Evolutionary conservation across 1,140 invertebrate species (phyloP), one percentile per base, ranked within the genome.

Genomic region (Drepana arcuata): DNA sequence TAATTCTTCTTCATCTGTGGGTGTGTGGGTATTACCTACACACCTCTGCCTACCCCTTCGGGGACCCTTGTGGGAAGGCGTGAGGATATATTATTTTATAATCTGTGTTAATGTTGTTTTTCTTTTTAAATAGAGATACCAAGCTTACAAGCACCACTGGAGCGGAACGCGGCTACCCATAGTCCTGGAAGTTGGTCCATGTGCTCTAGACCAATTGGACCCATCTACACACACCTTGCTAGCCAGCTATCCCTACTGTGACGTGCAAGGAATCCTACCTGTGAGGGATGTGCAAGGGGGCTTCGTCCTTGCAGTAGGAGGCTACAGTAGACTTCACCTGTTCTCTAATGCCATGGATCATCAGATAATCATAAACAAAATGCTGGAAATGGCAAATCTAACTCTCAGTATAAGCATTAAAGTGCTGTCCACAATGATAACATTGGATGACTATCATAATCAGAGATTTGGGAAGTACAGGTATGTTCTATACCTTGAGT

Each of bases 141-240:
- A 93, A 86, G 94, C 93, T 6, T 95, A 92, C 68, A 99, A 99
- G 84, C 90, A 95, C 63, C 96, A 97, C 63, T 99, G 97, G 96
- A 96, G 95, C 33, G 95, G 96, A 30, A 93, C 91, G 29, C 87
- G 91, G 47, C 84, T 97, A 16, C 94, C 95, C 2, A 89, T 96
- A 10, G 87, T 95, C 4, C 84, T 99, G 34, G 94, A 97, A 86
- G 91, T 98, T 0, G 94, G 93, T 14, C 90, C 94, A 5, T 93
- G 91, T 66, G 94, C 94, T 32, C 72, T 99, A 13, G 92, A 97
- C 73, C 97, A 99, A 82, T 75, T 96, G 21, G 94, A 98, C 81
- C 90, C 93, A 28, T 89, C 92, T 2, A 94, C 92, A 7, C 92
- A 92, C 55, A 87, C 88, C 48, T 63, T 93, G 7, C 75, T 97